Evolutionary conservation across 2,113 vertebrate species (phyloP).

Genomic region (Cottus gobio): DNA sequence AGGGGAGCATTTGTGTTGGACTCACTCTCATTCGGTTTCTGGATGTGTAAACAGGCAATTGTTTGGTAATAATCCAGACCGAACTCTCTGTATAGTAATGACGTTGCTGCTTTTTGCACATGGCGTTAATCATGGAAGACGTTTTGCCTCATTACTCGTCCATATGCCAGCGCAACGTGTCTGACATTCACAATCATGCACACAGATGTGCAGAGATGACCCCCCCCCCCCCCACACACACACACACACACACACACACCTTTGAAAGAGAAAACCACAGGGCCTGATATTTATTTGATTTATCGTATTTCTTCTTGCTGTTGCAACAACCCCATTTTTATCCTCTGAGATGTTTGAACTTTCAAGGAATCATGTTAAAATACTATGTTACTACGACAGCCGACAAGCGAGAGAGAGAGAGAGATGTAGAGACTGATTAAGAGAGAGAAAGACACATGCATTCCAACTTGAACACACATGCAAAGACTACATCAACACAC

Average conservation of each 20-base stretch:
- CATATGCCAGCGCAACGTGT: background rate
- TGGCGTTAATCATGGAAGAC: background rate
- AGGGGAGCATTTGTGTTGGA: no score
- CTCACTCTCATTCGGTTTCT: no score
- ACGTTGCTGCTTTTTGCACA: no score
- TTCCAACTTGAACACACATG: background rate
- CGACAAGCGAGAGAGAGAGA: background rate
- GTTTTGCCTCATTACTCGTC: background rate
- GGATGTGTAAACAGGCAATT: no score
- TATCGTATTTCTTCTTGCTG: background rate
- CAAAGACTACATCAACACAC: background rate
- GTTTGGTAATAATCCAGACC: no score
- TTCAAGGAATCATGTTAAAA: no score
- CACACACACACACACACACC: no score
- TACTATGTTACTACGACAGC: no score
- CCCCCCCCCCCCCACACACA: background rate
- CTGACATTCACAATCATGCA: background rate
- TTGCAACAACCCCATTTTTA: no score
- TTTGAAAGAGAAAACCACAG: no score
- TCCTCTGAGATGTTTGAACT: no score
- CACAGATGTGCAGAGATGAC: constrained; percentile 3
- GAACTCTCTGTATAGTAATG: no score
- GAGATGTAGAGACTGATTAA: background rate
- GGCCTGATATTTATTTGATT: background rate
- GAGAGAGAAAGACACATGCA: background rate